Evolutionary conservation across 2,113 vertebrate species (phyloP), one percentile per base, ranked within the genome.

Genomic region (Albula glossodonta): DNA sequence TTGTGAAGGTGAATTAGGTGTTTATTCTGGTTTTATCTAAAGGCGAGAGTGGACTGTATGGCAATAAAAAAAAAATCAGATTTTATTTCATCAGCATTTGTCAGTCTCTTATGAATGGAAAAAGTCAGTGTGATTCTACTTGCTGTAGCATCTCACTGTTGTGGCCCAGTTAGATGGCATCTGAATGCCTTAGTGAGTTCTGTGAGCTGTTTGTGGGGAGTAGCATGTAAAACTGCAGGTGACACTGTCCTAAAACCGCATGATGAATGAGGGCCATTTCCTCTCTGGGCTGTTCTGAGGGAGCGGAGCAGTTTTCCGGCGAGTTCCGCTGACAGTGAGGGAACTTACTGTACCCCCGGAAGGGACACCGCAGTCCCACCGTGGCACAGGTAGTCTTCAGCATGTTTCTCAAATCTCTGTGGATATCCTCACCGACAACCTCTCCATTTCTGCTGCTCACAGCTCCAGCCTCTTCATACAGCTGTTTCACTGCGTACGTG

Each of bases 391-490:
- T 86, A 91, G 90, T 88, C 89, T 93, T 94, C 90, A 91, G 86
- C 88, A 82, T 90, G 89, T 89, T 92, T 91, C 93, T 92, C 89
- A 87, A 91, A 90, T 91, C 88, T 92, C 91, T 91, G 89, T 84
- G 48, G 91, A 90, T 92, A 91, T 87, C 10, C 77, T 41, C 31
- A 8, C n/a, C 22, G 5, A 74, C n/a, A n/a, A n/a, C 22, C 56
- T 12, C 25, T 78, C 17, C 17, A 48, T 51, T 93, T 88, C 80
- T 81, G 91, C 66, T 88, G 84, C 89, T 60, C 87, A 91, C 87
- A 51, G 57, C 41, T 88, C 91, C 86, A 74, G 51, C 89, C 93
- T 92, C 88, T 90, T 87, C 89, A 88, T 92, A 94, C 91, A 74
- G 85, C 85, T 84, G 53, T 31, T 80, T 56, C 63, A 83, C 89